Percentiles rank a stretch among this genome's conserved stretches.
Evolutionary conservation across 2,113 vertebrate species (phyloP).

Genomic region (Heliornis fulica): DNA sequence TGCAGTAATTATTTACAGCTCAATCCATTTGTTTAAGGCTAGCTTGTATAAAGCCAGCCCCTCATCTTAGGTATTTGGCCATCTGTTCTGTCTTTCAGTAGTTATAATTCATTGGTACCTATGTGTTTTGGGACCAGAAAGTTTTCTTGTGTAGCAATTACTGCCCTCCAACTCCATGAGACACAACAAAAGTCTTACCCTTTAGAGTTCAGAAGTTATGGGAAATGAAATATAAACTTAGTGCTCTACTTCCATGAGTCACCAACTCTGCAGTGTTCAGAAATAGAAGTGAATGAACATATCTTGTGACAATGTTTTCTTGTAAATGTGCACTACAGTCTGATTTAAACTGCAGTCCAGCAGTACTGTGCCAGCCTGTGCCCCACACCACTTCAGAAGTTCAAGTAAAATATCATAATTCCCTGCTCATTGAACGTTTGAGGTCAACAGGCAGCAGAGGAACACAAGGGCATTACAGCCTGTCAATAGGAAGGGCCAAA

Average conservation of each 20-base stretch:
- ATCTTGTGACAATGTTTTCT: neutral
- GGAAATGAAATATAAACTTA: neutral
- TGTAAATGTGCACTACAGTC: neutral
- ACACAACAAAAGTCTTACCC: neutral
- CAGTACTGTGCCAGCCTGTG: neutral
- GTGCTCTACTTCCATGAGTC: neutral
- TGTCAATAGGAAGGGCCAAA: neutral
- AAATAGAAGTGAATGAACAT: neutral
- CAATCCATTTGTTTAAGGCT: constrained; percentile 27
- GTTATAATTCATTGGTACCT: neutral
- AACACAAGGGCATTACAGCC: neutral
- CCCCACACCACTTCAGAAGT: neutral
- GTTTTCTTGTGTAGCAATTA: neutral
- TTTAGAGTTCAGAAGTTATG: neutral
- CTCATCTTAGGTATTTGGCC: neutral
- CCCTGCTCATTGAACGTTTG: neutral
- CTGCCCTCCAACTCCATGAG: neutral
- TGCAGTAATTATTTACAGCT: constrained; percentile 55
- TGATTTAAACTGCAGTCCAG: neutral
- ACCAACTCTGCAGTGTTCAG: neutral
- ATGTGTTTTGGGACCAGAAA: neutral
- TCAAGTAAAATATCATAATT: neutral
- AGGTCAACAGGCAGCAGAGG: neutral
- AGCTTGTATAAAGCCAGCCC: neutral
- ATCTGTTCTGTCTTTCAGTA: constrained; percentile 9